Evolutionary conservation across 2,113 vertebrate genomes (phyloP), one percentile per base, ranked within the genome.

Genomic region (Empidonax traillii): DNA sequence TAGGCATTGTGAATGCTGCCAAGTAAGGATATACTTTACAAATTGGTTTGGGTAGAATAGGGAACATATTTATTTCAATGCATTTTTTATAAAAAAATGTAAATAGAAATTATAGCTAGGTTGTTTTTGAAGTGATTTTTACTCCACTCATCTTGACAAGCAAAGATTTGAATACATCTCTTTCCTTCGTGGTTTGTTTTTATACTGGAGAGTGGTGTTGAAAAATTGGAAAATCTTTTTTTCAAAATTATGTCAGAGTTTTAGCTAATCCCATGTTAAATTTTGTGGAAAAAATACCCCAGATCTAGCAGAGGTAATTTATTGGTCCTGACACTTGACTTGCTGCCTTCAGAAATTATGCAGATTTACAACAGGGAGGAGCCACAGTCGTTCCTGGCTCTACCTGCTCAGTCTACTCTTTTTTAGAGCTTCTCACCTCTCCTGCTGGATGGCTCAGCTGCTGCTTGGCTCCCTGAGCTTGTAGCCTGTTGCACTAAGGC

Each of bases 21-120:
- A 92, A 97, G 79, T 74, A 69, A 89, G 8, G 25, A 7, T 79
- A 66, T 66, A 58, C 31, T 87, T 86, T 89, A 62, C 27, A 85
- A 66, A 94, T 82, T 12, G 89, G 20, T 74, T 97, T 90, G 41
- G 51, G 58, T 94, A 81, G 91, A 95, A 91, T 69, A 83, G 65
- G 72, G 80, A 56, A 79, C 85, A 78, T 81, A 95, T 91, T 97
- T 97, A 93, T 75, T 85, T 28, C 6, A 62, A 30, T 72, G 8
- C 35, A 87, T 35, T 95, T 95, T 90, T 93, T 94, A 93, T 93
- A 96, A 97, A 85, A 94, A 97, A 97, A 96, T 94, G 58, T 75
- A 92, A 96, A 96, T 92, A 92, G 74, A 68, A 94, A 85, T 53
- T 88, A 80, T 49, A 92, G 67, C 75, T 84, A 82, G 11, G 31